Conservation (phyloP, 2,113 vertebrate genomes). For the Hypanus sabinus region DNA sequence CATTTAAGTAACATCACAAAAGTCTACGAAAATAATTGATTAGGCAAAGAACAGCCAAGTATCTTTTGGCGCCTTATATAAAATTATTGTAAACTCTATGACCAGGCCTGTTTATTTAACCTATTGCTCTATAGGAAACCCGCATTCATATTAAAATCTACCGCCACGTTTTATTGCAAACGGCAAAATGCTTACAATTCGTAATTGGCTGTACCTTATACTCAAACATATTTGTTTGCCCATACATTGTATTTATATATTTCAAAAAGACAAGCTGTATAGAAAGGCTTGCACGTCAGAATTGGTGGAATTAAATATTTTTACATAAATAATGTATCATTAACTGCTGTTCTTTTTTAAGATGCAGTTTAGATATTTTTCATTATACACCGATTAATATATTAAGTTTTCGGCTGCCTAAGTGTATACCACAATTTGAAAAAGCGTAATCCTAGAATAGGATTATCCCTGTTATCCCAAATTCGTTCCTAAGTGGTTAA, state of each 20-base stretch:
- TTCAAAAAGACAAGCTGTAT: background rate
- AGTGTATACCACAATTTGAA: background rate
- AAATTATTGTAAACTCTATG: background rate
- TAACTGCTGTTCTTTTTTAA: background rate
- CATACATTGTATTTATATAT: background rate
- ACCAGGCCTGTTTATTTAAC: background rate
- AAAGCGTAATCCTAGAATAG: too few species aligned
- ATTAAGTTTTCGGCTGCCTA: background rate
- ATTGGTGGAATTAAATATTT: background rate
- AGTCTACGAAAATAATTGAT: background rate
- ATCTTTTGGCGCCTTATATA: background rate
- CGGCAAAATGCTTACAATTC: background rate
- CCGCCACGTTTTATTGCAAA: background rate
- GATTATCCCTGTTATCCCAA: conserved; percentile 1
- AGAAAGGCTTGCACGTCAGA: background rate
- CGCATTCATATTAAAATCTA: background rate
- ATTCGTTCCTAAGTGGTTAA: background rate
- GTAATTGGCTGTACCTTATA: background rate
- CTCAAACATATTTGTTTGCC: background rate
- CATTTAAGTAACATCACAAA: too few species aligned
- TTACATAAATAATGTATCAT: background rate
- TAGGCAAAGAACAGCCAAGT: background rate
- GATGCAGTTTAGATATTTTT: background rate
- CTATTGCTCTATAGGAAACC: background rate
- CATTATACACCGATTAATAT: background rate